These are phyloP conservation scores for Petrocephalus schoutedeni DNA, from an alignment of 2,797 vertebrate genomes.

Conservation along the genomic window DNA sequence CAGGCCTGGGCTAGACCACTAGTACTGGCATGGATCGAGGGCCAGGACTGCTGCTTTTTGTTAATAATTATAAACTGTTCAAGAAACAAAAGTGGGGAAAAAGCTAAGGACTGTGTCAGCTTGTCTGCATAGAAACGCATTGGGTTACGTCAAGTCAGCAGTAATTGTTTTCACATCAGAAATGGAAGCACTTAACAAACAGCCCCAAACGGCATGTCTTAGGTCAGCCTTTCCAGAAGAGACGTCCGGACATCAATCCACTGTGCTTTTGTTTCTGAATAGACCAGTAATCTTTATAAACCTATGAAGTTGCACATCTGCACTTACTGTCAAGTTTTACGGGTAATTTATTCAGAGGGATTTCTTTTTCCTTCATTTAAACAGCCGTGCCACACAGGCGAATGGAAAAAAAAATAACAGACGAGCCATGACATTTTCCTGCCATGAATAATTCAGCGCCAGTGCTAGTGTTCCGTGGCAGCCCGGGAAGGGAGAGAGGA, in stretches of 20 bases:
- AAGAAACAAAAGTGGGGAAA: neutral
- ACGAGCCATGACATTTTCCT: neutral
- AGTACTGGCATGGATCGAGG: neutral
- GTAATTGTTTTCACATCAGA: neutral
- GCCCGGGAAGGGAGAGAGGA: neutral
- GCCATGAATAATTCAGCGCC: neutral
- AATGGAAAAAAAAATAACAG: neutral
- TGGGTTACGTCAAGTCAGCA: neutral
- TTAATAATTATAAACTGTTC: neutral
- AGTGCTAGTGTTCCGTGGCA: conserved; percentile 7
- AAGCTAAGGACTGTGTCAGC: neutral
- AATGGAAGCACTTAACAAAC: neutral
- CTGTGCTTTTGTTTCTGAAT: neutral
- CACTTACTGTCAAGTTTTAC: neutral
- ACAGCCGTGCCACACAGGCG: neutral
- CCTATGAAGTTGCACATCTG: neutral
- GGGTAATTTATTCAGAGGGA: neutral
- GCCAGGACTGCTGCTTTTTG: neutral
- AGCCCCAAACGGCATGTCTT: neutral
- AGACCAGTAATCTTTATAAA: conserved; percentile 9
- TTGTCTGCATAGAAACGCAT: neutral
- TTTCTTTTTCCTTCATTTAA: neutral
- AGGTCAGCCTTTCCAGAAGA: conserved; percentile 11
- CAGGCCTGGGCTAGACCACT: conserved; percentile 14
- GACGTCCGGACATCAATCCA: neutral